Evolutionary conservation across 2,113 vertebrate species (phyloP), one percentile per base, ranked within the genome.

Genomic region (Tylochromis polylepis): DNA sequence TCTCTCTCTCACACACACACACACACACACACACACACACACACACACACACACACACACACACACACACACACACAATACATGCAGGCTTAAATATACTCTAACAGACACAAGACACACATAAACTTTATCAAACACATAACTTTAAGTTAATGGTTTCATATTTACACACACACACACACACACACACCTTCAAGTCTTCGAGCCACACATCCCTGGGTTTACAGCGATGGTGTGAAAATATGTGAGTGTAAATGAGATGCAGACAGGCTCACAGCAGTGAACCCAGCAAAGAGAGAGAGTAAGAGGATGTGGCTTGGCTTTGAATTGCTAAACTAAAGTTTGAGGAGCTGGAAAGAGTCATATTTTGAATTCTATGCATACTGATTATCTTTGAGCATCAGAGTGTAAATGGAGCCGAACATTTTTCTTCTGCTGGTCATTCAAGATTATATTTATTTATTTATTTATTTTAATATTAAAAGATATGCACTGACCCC

Each of bases 241-340:
- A 93, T 88, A 94, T 94, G 93, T 90, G 94, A 93, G 94, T 93
- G 95, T 92, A 95, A 95, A 96, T 96, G 95, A 96, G 96, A 95
- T 95, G 92, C 95, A 96, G 95, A 94, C 95, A 94, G 93, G 85
- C 89, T 93, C 94, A 89, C 92, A 94, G 94, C 90, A 93, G 87
- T 84, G 85, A 81, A 57, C n/a, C 58, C 79, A 84, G 79, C 75
- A 62, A 31, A 85, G 79, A 79, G 56, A 60, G 59, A 43, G 65
- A 86, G 72, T 53, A 53, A 87, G 85, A 90, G 91, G 90, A 93
- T 91, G 91, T 94, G 93, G 92, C 88, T 92, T 92, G 91, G 90
- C 88, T 93, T 91, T 89, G 86, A 92, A 85, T 88, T 84, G 87
- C 87, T 90, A 83, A 92, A 87, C 91, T 92, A 60, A 88, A 90